Conservation (phyloP, 2,888 invertebrate species). For the Sinohyriopsis cumingii region DNA sequence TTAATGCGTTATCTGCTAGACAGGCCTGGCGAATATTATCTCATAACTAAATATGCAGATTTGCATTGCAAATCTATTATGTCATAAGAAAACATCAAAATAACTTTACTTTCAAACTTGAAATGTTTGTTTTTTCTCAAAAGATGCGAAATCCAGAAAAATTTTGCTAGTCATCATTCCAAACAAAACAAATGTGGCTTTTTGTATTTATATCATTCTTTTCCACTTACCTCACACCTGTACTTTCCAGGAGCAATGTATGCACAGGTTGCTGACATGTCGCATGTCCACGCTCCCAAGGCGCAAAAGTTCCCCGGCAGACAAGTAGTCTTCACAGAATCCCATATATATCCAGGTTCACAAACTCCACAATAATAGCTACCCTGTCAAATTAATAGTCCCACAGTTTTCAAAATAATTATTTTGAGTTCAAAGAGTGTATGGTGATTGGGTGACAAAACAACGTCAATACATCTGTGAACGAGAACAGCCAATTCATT, state of each 20-base stretch:
- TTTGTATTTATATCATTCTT: conserved; percentile 17
- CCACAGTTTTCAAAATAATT: not conserved
- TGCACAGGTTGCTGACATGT: conserved; percentile 39
- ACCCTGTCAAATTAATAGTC: conserved; percentile 36
- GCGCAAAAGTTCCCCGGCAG: conserved; percentile 52
- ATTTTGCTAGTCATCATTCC: conserved; percentile 27
- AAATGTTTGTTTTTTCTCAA: too few species aligned
- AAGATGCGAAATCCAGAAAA: too few species aligned
- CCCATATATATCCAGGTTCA: conserved; percentile 55
- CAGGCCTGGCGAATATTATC: too few species aligned
- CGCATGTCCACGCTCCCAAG: conserved; percentile 47
- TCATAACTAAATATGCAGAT: too few species aligned
- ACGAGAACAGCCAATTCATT: too few species aligned
- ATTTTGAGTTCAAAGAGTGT: too few species aligned
- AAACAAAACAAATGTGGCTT: conserved; percentile 34
- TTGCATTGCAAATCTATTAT: too few species aligned
- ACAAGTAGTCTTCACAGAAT: conserved; percentile 48
- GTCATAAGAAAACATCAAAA: too few species aligned
- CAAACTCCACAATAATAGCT: conserved; percentile 59
- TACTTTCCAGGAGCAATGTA: conserved; percentile 49
- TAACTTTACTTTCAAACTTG: too few species aligned
- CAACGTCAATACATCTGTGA: too few species aligned
- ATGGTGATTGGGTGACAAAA: too few species aligned
- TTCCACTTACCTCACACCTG: conserved; percentile 45
- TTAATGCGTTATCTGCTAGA: too few species aligned